These are phyloP conservation scores for Mormyrops boulengeri DNA, from an alignment of 2,797 vertebrate species.

Conservation along the genomic window DNA sequence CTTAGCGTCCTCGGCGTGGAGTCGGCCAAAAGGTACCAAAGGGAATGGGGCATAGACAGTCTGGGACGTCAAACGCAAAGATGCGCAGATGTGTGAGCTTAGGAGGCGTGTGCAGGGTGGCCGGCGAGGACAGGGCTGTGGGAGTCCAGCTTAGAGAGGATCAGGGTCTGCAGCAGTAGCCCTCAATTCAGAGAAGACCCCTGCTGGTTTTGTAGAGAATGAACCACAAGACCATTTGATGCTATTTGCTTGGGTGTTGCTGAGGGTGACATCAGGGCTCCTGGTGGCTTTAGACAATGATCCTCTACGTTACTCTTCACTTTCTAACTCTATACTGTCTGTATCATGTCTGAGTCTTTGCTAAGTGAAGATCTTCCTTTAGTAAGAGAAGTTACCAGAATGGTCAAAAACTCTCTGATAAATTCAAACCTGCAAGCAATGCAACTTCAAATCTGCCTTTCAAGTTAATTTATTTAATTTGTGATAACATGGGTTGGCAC, in stretches of 20 bases:
- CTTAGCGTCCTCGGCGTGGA: neutral
- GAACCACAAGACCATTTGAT: neutral
- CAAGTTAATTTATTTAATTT: neutral
- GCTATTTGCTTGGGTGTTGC: neutral
- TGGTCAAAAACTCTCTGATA: neutral
- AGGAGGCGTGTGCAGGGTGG: neutral
- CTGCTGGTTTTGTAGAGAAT: neutral
- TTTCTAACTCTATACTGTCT: neutral
- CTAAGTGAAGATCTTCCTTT: neutral
- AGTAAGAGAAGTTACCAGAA: neutral
- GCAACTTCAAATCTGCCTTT: neutral
- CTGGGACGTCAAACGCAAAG: neutral
- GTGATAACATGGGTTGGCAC: neutral
- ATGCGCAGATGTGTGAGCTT: neutral
- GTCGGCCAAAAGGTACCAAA: neutral
- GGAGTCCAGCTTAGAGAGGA: neutral
- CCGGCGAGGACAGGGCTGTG: neutral
- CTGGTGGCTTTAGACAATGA: neutral
- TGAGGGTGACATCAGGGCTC: neutral
- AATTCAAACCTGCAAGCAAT: neutral
- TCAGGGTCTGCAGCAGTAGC: neutral
- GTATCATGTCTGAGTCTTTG: neutral
- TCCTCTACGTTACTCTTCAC: neutral
- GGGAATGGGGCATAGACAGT: neutral
- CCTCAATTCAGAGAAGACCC: neutral